Conservation (phyloP, 2,113 vertebrate species). For the Oreochromis spilurus region DNA sequence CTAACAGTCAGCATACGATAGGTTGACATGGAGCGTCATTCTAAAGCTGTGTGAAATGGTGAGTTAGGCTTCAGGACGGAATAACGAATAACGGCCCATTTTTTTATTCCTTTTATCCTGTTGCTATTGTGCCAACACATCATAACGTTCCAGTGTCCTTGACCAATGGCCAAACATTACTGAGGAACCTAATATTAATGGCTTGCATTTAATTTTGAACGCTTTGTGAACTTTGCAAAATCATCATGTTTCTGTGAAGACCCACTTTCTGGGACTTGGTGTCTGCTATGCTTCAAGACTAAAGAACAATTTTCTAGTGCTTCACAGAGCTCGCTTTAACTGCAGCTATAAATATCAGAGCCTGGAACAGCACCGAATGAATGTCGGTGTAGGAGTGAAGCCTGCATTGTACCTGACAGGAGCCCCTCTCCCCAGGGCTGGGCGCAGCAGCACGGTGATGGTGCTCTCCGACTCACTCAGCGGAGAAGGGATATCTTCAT, state of each 20-base stretch:
- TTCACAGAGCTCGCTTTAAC: neutral
- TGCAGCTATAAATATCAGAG: slow-evolving; percentile 24
- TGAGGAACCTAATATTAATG: neutral
- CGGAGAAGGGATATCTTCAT: slow-evolving; percentile 84
- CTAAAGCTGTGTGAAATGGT: neutral
- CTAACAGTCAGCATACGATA: neutral
- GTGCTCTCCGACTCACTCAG: slow-evolving; percentile 91
- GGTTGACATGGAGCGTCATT: neutral
- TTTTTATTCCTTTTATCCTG: neutral
- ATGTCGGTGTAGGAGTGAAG: neutral
- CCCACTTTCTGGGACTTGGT: neutral
- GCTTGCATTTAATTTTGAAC: neutral
- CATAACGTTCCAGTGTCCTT: neutral
- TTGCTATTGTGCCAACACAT: neutral
- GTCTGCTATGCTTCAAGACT: neutral
- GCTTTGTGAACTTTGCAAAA: neutral
- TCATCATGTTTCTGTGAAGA: neutral
- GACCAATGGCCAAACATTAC: neutral
- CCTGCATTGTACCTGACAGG: slow-evolving; percentile 84
- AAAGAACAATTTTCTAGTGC: neutral
- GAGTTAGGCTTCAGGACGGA: neutral
- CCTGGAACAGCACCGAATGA: neutral
- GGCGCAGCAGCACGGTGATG: slow-evolving; percentile 90
- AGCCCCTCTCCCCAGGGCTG: slow-evolving; percentile 87
- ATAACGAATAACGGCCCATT: neutral